Evolutionary conservation across 2,113 vertebrate genomes (phyloP).

Genomic region (Thunnus thynnus): DNA sequence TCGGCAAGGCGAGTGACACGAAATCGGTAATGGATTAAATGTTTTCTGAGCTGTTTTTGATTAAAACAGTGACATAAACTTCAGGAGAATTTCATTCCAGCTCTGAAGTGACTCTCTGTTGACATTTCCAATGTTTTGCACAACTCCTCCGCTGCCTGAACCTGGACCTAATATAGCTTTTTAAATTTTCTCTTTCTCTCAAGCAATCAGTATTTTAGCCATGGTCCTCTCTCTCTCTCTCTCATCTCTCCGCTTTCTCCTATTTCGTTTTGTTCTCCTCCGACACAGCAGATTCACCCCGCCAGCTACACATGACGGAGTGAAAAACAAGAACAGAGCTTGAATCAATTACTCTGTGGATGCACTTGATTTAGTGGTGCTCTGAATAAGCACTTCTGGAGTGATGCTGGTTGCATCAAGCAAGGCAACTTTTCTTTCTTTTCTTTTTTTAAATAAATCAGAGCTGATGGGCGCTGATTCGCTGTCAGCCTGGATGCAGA

Average conservation of each 20-base stretch:
- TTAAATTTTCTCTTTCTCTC: not conserved
- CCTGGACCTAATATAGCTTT: not conserved
- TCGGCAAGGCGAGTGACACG: not conserved
- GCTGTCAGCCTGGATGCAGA: slow-evolving; percentile 42
- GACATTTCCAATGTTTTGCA: slow-evolving; percentile 3
- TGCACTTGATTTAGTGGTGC: slow-evolving; percentile 42
- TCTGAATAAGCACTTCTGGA: slow-evolving; percentile 57
- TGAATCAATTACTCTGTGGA: slow-evolving; percentile 56
- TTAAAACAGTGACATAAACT: not conserved
- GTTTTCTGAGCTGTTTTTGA: slow-evolving; percentile 10
- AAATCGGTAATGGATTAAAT: slow-evolving; percentile 1
- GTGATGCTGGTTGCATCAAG: slow-evolving; percentile 37
- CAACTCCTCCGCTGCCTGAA: not conserved
- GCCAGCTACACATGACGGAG: slow-evolving; percentile 24
- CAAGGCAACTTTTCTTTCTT: slow-evolving; percentile 22
- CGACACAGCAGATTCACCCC: slow-evolving; percentile 31
- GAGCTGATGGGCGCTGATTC: slow-evolving; percentile 42
- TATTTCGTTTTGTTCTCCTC: slow-evolving; percentile 7
- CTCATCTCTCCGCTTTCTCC: not conserved
- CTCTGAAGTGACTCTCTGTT: not conserved
- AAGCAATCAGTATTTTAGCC: slow-evolving; percentile 22
- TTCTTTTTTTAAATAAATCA: slow-evolving; percentile 34
- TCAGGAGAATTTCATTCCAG: not conserved
- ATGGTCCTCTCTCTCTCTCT: not conserved
- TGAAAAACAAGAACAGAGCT: slow-evolving; percentile 56